phyloP scores from a whole-genome alignment of 2,113 vertebrate species.

The Rhinogobius similis region DNA sequence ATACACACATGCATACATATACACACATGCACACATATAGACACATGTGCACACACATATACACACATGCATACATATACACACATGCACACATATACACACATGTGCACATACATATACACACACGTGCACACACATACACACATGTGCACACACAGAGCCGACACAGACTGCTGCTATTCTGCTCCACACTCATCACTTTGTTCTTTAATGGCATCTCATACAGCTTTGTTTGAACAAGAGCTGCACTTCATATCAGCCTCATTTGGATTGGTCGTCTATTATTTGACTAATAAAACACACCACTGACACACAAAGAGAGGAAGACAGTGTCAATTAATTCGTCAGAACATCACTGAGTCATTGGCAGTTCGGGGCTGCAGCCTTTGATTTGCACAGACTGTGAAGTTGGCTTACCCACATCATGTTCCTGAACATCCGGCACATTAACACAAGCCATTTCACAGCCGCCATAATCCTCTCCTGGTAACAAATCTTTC shows the following conservation, averaged over 20 bases:
- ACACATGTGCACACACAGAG: not conserved
- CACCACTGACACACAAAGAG: conserved; percentile 8
- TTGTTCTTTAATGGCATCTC: conserved; percentile 33
- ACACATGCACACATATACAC: not conserved
- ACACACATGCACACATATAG: conserved; percentile 5
- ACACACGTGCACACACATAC: not conserved
- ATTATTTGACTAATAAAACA: conserved; percentile 23
- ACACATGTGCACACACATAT: conserved; percentile 3
- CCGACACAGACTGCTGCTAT: conserved; percentile 6
- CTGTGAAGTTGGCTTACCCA: conserved; percentile 49
- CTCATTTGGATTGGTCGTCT: conserved; percentile 38
- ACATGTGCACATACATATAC: conserved; percentile 7
- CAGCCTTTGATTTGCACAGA: conserved; percentile 54
- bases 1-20: conserved; percentile 32
- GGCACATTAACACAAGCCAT: conserved; percentile 69
- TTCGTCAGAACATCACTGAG: conserved; percentile 34
- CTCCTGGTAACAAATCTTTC: conserved; percentile 69
- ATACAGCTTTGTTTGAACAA: conserved; percentile 24
- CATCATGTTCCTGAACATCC: conserved; percentile 53
- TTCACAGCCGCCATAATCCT: conserved; percentile 69
- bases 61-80: conserved; percentile 34
- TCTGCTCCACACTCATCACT: conserved; percentile 4
- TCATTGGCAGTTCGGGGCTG: conserved; percentile 45
- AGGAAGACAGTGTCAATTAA: conserved; percentile 19
- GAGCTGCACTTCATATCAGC: conserved; percentile 39